These are phyloP conservation scores for Rhizomys pruinosus DNA, from an alignment of 2,113 vertebrate species.

Conservation along the genomic window DNA sequence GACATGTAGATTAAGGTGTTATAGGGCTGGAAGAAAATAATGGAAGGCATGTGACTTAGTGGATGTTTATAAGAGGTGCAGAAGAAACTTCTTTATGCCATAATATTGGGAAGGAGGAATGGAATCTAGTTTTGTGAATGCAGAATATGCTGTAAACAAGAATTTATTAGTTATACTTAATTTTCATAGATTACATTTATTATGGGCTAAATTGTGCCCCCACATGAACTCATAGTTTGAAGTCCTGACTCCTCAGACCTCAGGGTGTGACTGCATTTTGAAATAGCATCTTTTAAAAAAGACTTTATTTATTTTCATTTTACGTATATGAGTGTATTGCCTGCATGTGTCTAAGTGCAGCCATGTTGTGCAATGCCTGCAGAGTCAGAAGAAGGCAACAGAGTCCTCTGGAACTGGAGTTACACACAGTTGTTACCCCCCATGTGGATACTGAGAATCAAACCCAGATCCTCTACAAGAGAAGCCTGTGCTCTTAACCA, in stretches of 20 bases:
- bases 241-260: neutral
- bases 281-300: neutral
- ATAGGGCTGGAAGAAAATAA: neutral
- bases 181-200: neutral
- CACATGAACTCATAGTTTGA: neutral
- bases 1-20: neutral
- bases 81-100: conserved; percentile 4
- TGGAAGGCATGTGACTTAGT: conserved; percentile 5
- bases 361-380: too few species aligned
- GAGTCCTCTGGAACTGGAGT: too few species aligned
- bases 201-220: neutral
- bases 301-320: too few species aligned
- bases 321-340: too few species aligned
- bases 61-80: neutral
- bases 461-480: too few species aligned
- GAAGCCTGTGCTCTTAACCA: too few species aligned
- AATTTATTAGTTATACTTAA: neutral
- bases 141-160: neutral
- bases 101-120: neutral
- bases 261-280: neutral
- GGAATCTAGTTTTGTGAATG: neutral
- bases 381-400: too few species aligned
- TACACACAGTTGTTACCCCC: too few species aligned
- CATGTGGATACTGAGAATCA: too few species aligned
- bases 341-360: too few species aligned